Conservation (phyloP, 2,797 vertebrate genomes). For the Siniperca undulata region DNA sequence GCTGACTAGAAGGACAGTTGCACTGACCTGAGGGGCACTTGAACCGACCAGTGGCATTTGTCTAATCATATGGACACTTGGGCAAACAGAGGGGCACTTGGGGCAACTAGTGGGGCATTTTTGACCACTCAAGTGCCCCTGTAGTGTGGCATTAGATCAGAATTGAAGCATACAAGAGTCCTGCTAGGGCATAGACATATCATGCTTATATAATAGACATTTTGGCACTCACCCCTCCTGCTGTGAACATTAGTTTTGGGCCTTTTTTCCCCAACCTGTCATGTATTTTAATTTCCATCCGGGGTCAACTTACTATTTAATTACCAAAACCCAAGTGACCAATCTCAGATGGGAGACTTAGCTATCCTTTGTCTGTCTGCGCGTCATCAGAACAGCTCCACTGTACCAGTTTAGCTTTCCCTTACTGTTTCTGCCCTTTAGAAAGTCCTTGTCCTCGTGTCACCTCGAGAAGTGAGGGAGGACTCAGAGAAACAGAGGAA, state of each 20-base stretch:
- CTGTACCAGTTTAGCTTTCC: conserved; percentile 17
- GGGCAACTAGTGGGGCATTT: too few species aligned
- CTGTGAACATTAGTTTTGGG: background rate
- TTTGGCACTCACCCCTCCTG: background rate
- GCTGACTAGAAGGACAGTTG: background rate
- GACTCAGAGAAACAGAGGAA: background rate
- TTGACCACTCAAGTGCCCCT: background rate
- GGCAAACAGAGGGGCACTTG: background rate
- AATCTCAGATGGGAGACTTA: background rate
- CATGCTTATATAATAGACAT: background rate
- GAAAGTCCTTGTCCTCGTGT: conserved; percentile 34
- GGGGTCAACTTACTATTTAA: conserved; percentile 15
- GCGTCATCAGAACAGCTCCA: background rate
- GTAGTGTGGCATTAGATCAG: background rate
- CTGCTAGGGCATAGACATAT: background rate
- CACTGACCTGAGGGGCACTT: background rate
- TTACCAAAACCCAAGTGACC: conserved; percentile 38
- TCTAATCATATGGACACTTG: background rate
- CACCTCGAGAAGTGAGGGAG: conserved; percentile 24
- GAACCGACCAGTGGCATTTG: background rate
- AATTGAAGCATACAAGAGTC: background rate
- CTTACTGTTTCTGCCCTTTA: conserved; percentile 9
- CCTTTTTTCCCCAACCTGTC: background rate
- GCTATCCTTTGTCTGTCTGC: background rate
- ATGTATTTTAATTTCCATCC: conserved; percentile 14